phyloP scores from a whole-genome alignment of 2,797 vertebrate species.

The Clarias laeviceps region DNA sequence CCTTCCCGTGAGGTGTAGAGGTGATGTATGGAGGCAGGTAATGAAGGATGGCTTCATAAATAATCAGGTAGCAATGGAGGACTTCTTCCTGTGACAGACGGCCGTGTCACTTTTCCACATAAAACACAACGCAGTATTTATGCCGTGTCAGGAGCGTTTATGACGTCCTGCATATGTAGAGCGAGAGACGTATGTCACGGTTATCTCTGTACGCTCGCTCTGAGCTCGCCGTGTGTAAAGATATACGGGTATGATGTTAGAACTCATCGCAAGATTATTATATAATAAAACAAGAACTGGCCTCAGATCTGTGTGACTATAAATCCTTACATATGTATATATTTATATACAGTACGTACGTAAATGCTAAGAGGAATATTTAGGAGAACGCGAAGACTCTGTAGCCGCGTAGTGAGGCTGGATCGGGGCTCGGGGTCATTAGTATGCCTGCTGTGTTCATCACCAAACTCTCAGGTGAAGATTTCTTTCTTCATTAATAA shows the following conservation, averaged over 20 bases:
- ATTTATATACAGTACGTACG: not conserved
- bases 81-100: slow-evolving; percentile 17
- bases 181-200: not conserved
- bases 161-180: slow-evolving; percentile 22
- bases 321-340: not conserved
- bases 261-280: slow-evolving; percentile 5
- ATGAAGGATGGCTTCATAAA: slow-evolving; percentile 35
- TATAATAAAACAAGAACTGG: not conserved
- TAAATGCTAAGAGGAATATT: too few species aligned
- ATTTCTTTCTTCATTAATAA: slow-evolving; percentile 60
- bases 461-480: slow-evolving; percentile 58
- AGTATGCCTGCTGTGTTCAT: slow-evolving; percentile 52
- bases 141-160: slow-evolving; percentile 7
- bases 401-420: not conserved
- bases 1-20: slow-evolving; percentile 14
- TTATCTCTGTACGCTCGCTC: not conserved
- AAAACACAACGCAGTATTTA: slow-evolving; percentile 23
- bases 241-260: not conserved
- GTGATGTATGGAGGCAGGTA: slow-evolving; percentile 28
- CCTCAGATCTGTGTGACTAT: not conserved
- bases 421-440: slow-evolving; percentile 34
- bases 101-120: slow-evolving; percentile 28
- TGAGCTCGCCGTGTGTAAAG: not conserved
- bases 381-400: too few species aligned
- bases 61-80: slow-evolving; percentile 14